A percentile compares a stretch with the other conserved stretches of the same genome.
Conservation (phyloP, 1,140 invertebrate species). For the Formica exsecta region DNA sequence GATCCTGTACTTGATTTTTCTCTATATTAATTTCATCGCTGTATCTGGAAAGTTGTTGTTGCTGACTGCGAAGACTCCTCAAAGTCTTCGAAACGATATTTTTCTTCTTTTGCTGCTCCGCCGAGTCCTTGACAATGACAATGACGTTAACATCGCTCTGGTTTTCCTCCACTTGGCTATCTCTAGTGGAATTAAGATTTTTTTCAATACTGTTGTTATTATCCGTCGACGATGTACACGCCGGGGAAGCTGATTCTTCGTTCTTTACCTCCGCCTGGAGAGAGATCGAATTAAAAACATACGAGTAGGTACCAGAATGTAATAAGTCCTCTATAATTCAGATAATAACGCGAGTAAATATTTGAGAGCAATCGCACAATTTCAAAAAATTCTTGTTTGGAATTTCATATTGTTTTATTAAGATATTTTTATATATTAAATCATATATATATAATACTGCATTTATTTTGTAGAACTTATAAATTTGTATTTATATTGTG, state of each 20-base stretch:
- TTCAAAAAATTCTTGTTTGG: not conserved
- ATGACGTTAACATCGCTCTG: not conserved
- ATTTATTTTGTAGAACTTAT: not conserved
- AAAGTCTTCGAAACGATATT: constrained; percentile 55
- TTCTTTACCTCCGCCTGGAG: constrained; percentile 78
- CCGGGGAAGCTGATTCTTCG: constrained; percentile 71
- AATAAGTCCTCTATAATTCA: not conserved
- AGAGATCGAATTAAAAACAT: constrained; percentile 78
- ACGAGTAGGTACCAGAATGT: constrained; percentile 72
- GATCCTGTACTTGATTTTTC: constrained; percentile 37
- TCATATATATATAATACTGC: not conserved
- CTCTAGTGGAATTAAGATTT: constrained; percentile 77
- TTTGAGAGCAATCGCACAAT: constrained; percentile 18
- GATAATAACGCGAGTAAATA: not conserved
- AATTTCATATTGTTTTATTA: not conserved
- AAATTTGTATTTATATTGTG: not conserved
- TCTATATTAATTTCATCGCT: constrained; percentile 68
- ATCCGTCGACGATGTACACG: constrained; percentile 76
- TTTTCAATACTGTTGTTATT: constrained; percentile 82
- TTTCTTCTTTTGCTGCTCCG: constrained; percentile 19
- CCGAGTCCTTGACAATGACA: not conserved
- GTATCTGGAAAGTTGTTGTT: constrained; percentile 63
- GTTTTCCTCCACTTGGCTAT: not conserved
- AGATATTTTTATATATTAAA: constrained; percentile 14
- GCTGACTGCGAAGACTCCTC: constrained; percentile 64